phyloP scores from a whole-genome alignment of 2,797 vertebrate genomes.

The Ceryle rudis region DNA sequence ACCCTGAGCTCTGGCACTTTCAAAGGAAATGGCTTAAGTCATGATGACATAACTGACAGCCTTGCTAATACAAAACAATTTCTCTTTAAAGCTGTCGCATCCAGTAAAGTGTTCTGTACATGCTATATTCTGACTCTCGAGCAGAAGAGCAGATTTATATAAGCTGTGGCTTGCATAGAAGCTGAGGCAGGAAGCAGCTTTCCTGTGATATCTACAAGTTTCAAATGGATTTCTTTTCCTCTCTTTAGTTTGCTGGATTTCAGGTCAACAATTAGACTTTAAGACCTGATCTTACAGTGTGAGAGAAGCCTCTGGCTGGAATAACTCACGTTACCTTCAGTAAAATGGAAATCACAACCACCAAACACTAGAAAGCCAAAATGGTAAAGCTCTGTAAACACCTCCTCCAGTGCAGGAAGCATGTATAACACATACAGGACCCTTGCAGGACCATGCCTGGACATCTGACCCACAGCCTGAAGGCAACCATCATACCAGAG shows the following conservation, averaged over 20 bases:
- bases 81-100: conserved; percentile 64
- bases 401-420: not conserved
- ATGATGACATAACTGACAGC: conserved; percentile 68
- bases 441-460: fast-evolving
- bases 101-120: conserved; percentile 49
- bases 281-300: not conserved
- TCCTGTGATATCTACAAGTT: conserved; percentile 7
- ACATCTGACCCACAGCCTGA: not conserved
- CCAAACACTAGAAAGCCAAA: not conserved
- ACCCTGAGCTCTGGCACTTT: conserved; percentile 53
- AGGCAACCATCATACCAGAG: not conserved
- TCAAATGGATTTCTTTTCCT: conserved; percentile 3
- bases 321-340: not conserved
- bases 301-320: not conserved
- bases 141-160: conserved; percentile 54
- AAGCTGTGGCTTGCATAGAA: conserved; percentile 55
- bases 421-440: not conserved
- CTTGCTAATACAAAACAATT: conserved; percentile 67
- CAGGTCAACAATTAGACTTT: conserved; percentile 28
- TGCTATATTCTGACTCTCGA: conserved; percentile 45
- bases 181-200: conserved; percentile 38
- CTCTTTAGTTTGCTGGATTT: conserved; percentile 29
- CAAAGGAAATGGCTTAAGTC: conserved; percentile 58
- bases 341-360: not conserved
- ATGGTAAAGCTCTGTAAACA: not conserved